A percentile compares a stretch with the other conserved stretches of the same genome.
Evolutionary conservation across 2,888 invertebrate genomes (phyloP).

Genomic region (Platycheirus rosarum): DNA sequence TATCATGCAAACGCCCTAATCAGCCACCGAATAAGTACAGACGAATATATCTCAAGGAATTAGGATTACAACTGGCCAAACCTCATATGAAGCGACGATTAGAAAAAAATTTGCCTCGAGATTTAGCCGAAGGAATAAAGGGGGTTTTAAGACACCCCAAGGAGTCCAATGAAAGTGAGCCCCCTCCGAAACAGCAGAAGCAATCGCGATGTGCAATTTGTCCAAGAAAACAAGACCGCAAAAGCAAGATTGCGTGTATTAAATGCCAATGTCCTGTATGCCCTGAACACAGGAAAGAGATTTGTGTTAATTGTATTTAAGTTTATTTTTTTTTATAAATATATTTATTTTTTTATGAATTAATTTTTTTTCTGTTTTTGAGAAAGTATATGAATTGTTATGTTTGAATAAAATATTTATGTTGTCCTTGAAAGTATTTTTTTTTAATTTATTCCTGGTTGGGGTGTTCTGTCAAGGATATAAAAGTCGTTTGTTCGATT

Average conservation of each 20-base stretch:
- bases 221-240: too few species aligned
- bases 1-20: conserved; percentile 9
- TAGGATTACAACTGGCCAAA: too few species aligned
- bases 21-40: not conserved
- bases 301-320: conserved; percentile 8
- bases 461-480: conserved; percentile 1
- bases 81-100: too few species aligned
- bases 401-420: conserved; percentile 1
- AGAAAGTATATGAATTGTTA: conserved; percentile 2
- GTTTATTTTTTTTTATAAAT: not conserved
- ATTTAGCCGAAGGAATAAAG: conserved; percentile 10
- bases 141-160: conserved; percentile 1
- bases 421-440: not conserved
- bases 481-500: too few species aligned
- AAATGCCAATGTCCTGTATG: conserved; percentile 17
- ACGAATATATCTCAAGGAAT: conserved; percentile 2
- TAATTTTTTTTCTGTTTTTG: conserved; percentile 18
- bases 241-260: not conserved
- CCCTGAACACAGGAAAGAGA: conserved; percentile 12
- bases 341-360: too few species aligned
- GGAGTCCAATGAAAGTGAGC: not conserved
- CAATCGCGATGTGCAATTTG: too few species aligned
- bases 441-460: conserved; percentile 12
- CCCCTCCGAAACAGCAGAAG: too few species aligned
- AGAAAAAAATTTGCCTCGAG: too few species aligned